Percentiles rank a stretch among this genome's conserved stretches.
These are phyloP conservation scores for Apostichopus leukothele DNA, from an alignment of 53 echinoderm and acorn worm species.

Conservation along the genomic window DNA sequence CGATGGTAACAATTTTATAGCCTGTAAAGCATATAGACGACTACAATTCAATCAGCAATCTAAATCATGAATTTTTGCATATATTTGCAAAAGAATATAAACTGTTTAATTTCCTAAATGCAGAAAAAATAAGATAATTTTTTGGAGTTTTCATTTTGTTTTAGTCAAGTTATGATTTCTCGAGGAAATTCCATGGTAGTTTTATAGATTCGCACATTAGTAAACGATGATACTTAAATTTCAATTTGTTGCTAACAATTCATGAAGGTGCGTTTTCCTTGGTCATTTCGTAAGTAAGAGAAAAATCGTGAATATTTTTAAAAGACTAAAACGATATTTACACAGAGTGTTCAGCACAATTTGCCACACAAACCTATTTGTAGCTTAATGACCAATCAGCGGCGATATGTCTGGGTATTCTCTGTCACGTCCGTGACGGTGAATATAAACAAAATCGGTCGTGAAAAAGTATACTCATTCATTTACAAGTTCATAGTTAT, in stretches of 20 bases:
- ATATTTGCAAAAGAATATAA: background rate
- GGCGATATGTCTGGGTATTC: background rate
- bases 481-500: background rate
- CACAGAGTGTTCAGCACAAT: background rate
- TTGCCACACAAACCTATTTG: conserved; percentile 25
- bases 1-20: background rate
- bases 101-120: background rate
- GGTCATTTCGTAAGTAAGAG: background rate
- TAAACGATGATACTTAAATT: background rate
- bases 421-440: conserved; percentile 17
- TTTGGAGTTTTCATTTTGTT: background rate
- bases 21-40: background rate
- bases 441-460: background rate
- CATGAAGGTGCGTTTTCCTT: background rate
- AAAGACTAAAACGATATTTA: conserved; percentile 19
- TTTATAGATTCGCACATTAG: background rate
- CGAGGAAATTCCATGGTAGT: background rate
- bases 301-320: conserved; percentile 13
- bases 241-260: background rate
- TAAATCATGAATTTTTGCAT: background rate
- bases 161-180: background rate
- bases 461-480: background rate
- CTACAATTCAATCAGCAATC: background rate
- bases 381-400: conserved; percentile 21
- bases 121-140: background rate